Evolutionary conservation across 2,888 invertebrate genomes (phyloP).

Genomic region (Leptarthrus brevirostris): DNA sequence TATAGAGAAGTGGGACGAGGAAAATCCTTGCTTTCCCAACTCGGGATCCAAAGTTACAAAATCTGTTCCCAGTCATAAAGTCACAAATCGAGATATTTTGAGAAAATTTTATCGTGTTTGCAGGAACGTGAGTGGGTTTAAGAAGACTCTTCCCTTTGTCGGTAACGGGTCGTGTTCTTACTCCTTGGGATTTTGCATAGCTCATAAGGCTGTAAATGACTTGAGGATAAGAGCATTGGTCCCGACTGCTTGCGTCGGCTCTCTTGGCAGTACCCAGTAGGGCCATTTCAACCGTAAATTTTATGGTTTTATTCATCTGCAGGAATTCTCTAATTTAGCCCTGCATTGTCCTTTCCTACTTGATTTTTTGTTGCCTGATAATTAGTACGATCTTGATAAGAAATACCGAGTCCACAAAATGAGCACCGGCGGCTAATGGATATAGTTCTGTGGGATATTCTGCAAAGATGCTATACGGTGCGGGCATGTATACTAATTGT

Average conservation of each 20-base stretch:
- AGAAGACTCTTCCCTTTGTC: background rate
- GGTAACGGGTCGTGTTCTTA: background rate
- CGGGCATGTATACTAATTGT: background rate
- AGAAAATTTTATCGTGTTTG: conserved; percentile 13
- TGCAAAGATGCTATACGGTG: background rate
- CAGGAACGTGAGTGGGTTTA: conserved; percentile 32
- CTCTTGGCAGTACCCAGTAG: background rate
- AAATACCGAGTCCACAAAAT: conserved; percentile 21
- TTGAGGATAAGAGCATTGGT: conserved; percentile 13
- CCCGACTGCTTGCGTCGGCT: background rate
- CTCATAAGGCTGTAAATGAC: conserved; percentile 30
- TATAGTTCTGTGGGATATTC: too few species aligned
- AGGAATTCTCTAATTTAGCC: conserved; percentile 14
- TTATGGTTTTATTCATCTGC: conserved; percentile 29
- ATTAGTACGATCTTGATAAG: conserved; percentile 14
- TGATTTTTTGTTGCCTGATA: conserved; percentile 7
- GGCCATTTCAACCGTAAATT: background rate
- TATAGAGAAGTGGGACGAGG: background rate
- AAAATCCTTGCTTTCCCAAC: background rate
- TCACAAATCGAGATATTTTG: conserved; percentile 39
- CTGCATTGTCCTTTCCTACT: background rate
- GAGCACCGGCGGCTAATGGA: background rate
- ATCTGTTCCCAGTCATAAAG: conserved; percentile 41
- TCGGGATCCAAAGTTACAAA: conserved; percentile 14
- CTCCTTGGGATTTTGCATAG: conserved; percentile 5